Evolutionary conservation across 2,113 vertebrate species (phyloP).

Genomic region (Mixornis gularis): DNA sequence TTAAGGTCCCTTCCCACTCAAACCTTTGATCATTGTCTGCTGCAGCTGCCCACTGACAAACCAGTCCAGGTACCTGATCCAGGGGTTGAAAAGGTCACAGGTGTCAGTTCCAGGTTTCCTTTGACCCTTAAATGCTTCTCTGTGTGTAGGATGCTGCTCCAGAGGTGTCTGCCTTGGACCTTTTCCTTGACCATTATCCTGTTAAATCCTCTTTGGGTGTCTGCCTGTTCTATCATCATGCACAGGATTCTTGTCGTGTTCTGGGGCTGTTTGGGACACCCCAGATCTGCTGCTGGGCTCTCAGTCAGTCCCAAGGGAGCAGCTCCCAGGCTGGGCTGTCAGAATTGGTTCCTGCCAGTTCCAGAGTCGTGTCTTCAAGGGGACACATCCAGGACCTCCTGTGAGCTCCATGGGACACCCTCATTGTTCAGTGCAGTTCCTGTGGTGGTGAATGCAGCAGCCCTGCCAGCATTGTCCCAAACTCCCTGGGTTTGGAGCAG

Average conservation of each 20-base stretch:
- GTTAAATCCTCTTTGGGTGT: background rate
- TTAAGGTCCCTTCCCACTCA: background rate
- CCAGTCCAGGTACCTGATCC: background rate
- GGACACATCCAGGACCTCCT: background rate
- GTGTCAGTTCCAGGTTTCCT: background rate
- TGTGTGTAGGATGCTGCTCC: background rate
- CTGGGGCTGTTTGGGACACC: background rate
- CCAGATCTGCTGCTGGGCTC: background rate
- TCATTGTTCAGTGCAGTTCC: fast-evolving
- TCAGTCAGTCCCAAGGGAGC: background rate
- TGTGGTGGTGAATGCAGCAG: background rate
- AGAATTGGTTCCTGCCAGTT: fast-evolving
- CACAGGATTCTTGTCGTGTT: fast-evolving
- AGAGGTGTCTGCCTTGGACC: background rate
- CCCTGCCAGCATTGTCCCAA: background rate
- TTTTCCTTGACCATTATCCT: fast-evolving
- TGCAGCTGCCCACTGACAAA: background rate
- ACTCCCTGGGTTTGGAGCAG: background rate
- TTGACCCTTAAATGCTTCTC: background rate
- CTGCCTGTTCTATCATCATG: fast-evolving
- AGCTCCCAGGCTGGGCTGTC: background rate
- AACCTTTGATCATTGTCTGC: background rate
- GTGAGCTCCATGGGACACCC: background rate
- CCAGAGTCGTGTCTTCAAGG: fast-evolving
- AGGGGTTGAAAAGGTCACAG: background rate